phyloP scores from a whole-genome alignment of 1,140 invertebrate genomes.

The Halesus radiatus region DNA sequence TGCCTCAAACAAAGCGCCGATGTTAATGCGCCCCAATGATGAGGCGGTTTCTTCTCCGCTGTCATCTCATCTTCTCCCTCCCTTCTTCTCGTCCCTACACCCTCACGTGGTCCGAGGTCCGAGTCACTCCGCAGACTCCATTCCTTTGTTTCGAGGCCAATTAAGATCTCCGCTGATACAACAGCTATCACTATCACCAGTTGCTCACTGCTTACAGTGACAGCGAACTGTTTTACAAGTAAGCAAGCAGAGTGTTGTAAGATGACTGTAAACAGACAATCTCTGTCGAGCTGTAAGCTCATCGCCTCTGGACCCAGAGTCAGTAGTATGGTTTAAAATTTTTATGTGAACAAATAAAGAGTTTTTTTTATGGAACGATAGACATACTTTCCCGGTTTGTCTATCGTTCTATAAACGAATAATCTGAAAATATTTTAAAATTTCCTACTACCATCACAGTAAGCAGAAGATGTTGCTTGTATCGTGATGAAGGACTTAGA shows the following conservation, averaged over 20 bases:
- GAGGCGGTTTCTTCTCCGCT: slow-evolving; percentile 12
- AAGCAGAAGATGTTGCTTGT: no score
- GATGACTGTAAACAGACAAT: neutral
- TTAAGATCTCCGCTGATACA: slow-evolving; percentile 31
- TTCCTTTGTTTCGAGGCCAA: slow-evolving; percentile 38
- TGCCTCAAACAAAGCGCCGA: slow-evolving; percentile 16
- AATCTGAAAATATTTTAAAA: no score
- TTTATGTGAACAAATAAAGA: neutral
- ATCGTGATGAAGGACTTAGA: no score
- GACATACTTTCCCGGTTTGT: no score
- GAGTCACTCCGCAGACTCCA: neutral
- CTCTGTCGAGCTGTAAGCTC: neutral
- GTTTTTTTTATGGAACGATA: no score
- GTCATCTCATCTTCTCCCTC: neutral
- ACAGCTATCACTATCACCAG: slow-evolving; percentile 18
- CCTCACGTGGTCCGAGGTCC: neutral
- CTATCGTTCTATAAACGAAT: no score
- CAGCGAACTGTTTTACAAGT: neutral
- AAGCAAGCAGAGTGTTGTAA: neutral
- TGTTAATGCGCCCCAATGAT: slow-evolving; percentile 21
- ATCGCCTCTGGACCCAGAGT: neutral
- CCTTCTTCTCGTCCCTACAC: neutral
- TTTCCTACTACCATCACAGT: no score
- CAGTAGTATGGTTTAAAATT: neutral
- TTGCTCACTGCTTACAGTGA: neutral